Percentiles rank a stretch among this genome's conserved stretches.
These are phyloP conservation scores for Arvicanthis niloticus DNA, from an alignment of 2,113 vertebrate genomes.

Conservation along the genomic window DNA sequence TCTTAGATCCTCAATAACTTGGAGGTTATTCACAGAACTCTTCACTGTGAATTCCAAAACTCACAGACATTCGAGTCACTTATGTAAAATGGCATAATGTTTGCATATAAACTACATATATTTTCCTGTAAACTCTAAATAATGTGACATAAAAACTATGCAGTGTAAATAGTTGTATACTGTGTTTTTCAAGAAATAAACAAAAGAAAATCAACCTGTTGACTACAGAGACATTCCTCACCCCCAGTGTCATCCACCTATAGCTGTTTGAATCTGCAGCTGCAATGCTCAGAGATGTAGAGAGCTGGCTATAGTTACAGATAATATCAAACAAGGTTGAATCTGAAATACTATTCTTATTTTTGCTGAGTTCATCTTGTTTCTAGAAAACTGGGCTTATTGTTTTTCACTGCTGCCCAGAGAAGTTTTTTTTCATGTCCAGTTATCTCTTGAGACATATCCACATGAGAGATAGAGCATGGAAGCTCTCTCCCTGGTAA, in stretches of 20 bases:
- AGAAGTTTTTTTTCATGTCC: background rate
- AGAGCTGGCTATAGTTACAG: background rate
- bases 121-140: background rate
- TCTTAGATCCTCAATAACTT: background rate
- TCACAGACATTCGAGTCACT: background rate
- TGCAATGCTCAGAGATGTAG: background rate
- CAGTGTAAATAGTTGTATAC: background rate
- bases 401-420: background rate
- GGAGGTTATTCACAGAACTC: background rate
- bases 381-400: background rate
- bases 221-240: background rate
- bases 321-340: background rate
- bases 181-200: background rate
- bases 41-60: background rate
- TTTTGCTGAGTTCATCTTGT: background rate
- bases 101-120: background rate
- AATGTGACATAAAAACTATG: background rate
- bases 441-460: background rate
- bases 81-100: background rate
- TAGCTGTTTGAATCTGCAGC: background rate
- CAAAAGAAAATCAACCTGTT: background rate
- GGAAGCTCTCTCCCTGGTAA: background rate
- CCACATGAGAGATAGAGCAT: fast-evolving
- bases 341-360: background rate
- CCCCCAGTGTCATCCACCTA: background rate